phyloP scores from a whole-genome alignment of 2,113 vertebrate species.

The Gyps fulvus region DNA sequence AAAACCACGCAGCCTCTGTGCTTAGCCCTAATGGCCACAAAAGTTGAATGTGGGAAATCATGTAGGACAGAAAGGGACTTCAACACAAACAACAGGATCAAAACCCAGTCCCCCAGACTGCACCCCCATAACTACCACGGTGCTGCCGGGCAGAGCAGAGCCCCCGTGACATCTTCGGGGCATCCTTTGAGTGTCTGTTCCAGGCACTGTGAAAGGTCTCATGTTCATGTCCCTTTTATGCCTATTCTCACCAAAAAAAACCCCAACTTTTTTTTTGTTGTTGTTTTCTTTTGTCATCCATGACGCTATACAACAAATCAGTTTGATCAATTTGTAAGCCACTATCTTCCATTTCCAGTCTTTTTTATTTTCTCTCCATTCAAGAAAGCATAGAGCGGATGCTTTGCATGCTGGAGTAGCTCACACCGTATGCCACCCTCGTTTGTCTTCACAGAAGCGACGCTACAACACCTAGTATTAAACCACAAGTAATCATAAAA shows the following conservation, averaged over 20 bases:
- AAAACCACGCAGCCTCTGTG: fast-evolving
- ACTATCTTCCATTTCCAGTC: background rate
- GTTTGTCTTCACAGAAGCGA: background rate
- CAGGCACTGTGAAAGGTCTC: fast-evolving
- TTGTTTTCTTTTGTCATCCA: background rate
- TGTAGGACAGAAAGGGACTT: background rate
- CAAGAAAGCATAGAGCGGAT: too few relatives aligned
- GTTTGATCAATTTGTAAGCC: fast-evolving
- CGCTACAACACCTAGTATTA: background rate
- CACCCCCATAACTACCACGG: background rate
- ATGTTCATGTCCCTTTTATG: background rate
- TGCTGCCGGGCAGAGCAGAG: background rate
- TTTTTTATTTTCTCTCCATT: too few relatives aligned
- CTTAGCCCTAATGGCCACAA: too few relatives aligned
- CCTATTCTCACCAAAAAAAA: fast-evolving
- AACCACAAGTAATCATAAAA: background rate
- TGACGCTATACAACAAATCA: background rate
- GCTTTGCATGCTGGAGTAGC: fast-evolving
- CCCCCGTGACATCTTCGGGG: fast-evolving
- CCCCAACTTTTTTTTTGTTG: too few relatives aligned
- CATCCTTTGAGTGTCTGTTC: fast-evolving
- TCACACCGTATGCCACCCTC: fast-evolving
- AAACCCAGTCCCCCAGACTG: background rate
- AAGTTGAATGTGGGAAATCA: background rate
- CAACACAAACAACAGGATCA: background rate